Base-by-base conservation (phyloP, 2,113 vertebrate species). In the Sitta europaea region DNA sequence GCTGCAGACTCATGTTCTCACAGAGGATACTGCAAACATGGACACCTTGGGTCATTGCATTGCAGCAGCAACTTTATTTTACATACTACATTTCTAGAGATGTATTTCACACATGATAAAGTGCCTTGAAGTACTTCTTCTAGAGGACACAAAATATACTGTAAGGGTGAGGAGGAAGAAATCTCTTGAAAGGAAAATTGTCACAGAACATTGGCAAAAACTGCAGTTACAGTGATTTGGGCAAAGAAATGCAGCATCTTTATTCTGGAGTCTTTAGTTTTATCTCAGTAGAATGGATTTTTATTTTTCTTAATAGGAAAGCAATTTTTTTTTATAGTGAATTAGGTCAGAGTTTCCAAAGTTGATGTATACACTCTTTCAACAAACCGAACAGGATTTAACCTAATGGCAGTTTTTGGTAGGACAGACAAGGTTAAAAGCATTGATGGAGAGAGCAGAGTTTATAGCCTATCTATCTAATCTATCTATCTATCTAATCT, bases 391-490 rank as follows among this genome's bases (percentile, higher is more conserved):
- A 78, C 4, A 4, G 51, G 29, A 27, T 43, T 81, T 74, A 65
- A 91, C n/a, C 66, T 94, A 81, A 79, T 82, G 45, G 38, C 71
- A 79, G 35, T 5, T 94, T 92, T 91, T 93, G 68, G 47, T 79
- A 88, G 74, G 91, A 81, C 58, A 92, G 78, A 50, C 73, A 90
- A 96, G 62, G 87, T 91, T 88, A 91, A 91, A 95, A 91, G 70
- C 71, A 62, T 79, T 84, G 42, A 61, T 42, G 38, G 42, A 59
- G n/a, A 78, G 29, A 78, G 21, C 20, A 72, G 86, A 88, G 29
- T 75, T 75, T 33, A 6, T 4, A 16, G 28, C 11, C 73, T 75
- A 14, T 72, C 90, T 91, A 40, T 77, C n/a, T n/a, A n/a, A n/a
- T n/a, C n/a, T n/a, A n/a, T n/a, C n/a, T n/a, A n/a, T n/a, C n/a